These are phyloP conservation scores for Stratiolaelaps scimitus DNA, from an alignment of 1,140 invertebrate genomes.

Conservation along the genomic window DNA sequence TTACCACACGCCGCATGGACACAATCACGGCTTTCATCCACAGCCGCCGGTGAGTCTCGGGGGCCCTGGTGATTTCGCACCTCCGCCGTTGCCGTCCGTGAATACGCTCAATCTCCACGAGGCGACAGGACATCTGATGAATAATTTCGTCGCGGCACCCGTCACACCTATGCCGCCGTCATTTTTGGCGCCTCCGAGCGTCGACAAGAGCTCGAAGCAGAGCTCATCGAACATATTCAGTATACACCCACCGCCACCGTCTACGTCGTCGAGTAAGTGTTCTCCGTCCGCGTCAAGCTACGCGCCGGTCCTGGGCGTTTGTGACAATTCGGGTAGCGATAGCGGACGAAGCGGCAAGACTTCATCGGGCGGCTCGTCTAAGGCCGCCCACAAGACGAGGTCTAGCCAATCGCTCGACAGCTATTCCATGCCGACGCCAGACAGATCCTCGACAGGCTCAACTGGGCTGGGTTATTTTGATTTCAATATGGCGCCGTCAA, in stretches of 20 bases:
- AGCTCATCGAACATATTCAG: constrained; percentile 7
- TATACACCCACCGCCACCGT: not conserved
- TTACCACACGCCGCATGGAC: not conserved
- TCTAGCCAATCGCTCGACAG: constrained; percentile 23
- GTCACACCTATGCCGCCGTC: constrained; percentile 1
- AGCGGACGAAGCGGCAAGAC: not conserved
- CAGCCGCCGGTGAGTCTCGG: not conserved
- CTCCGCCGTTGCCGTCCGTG: not conserved
- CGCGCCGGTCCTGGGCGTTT: not conserved
- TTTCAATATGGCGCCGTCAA: not conserved
- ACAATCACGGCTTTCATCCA: not conserved
- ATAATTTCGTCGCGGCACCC: constrained; percentile 4
- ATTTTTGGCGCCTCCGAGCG: not conserved
- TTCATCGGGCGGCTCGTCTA: not conserved
- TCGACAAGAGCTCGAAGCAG: not conserved
- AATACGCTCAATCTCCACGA: constrained; percentile 14
- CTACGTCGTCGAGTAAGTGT: not conserved
- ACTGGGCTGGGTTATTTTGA: constrained; percentile 6
- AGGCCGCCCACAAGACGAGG: constrained; percentile 22
- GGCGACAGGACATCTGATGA: not conserved
- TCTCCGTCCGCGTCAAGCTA: not conserved
- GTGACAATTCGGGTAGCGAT: not conserved
- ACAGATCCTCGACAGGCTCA: constrained; percentile 1
- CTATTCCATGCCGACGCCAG: not conserved
- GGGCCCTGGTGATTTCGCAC: not conserved